A percentile compares a stretch with the other conserved stretches of the same genome.
These are phyloP conservation scores for Drosophila nigrodunni DNA, from an alignment of 1,140 invertebrate genomes.

Conservation along the genomic window DNA sequence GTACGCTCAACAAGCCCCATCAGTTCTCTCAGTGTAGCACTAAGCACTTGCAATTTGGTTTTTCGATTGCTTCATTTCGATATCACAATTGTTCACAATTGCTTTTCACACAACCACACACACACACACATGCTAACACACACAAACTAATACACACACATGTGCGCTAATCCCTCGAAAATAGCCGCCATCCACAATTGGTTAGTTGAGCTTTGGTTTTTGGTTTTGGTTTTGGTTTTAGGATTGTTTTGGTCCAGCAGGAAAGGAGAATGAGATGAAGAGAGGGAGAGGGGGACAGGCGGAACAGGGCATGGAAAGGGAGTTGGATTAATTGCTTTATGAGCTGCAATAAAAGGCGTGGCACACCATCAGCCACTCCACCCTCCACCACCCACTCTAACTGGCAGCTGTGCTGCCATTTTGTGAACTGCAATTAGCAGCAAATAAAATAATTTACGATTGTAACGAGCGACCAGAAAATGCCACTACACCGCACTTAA, in stretches of 20 bases:
- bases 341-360: constrained; percentile 75
- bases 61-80: constrained; percentile 66
- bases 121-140: constrained; percentile 11
- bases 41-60: constrained; percentile 28
- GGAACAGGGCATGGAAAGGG: background rate
- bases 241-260: background rate
- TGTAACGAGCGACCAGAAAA: constrained; percentile 65
- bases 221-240: constrained; percentile 31
- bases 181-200: constrained; percentile 68
- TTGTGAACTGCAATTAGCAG: constrained; percentile 81
- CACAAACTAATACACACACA: constrained; percentile 12
- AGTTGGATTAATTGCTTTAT: constrained; percentile 75
- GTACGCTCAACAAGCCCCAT: background rate
- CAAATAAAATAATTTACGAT: constrained; percentile 84
- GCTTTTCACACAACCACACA: constrained; percentile 11
- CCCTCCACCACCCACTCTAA: background rate
- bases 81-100: constrained; percentile 63
- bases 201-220: constrained; percentile 50
- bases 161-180: constrained; percentile 61
- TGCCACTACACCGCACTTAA: constrained; percentile 46
- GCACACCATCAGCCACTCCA: background rate
- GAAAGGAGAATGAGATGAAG: background rate
- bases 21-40: constrained; percentile 23
- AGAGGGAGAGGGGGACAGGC: background rate
- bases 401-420: constrained; percentile 49